Conservation (phyloP, 53 echinoderm and acorn worm species). For the Actinopyga echinites region DNA sequence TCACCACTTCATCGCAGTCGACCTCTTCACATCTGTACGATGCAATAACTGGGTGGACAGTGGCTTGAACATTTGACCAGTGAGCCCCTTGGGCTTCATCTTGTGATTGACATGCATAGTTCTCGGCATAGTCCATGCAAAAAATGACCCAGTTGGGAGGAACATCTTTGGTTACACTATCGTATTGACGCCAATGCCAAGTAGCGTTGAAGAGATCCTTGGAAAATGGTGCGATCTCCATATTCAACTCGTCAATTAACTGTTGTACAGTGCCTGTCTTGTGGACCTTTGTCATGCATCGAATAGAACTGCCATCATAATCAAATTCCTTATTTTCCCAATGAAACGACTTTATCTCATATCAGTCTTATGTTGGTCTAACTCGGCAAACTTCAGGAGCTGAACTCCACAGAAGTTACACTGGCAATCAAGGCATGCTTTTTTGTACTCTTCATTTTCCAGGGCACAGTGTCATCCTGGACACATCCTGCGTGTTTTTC, state of each 20-base stretch:
- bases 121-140: too few species aligned
- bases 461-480: conserved; percentile 29
- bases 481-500: not conserved
- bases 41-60: conserved; percentile 62
- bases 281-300: not conserved
- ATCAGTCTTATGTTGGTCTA: too few species aligned
- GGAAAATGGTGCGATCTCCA: not conserved
- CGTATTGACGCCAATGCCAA: not conserved
- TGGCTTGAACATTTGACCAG: conserved; percentile 44
- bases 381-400: not conserved
- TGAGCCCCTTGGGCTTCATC: conserved; percentile 41
- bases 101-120: conserved; percentile 13
- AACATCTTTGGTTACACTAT: not conserved
- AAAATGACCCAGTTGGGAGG: not conserved
- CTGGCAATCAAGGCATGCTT: conserved; percentile 25
- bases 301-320: not conserved
- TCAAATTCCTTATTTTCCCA: not conserved
- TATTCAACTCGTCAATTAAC: not conserved
- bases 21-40: conserved; percentile 43
- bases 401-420: conserved; percentile 25
- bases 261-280: not conserved
- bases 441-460: conserved; percentile 22
- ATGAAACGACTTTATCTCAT: not conserved
- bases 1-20: conserved; percentile 35
- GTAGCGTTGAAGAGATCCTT: not conserved